A percentile compares a stretch with the other conserved stretches of the same genome.
phyloP scores from a whole-genome alignment of 2,888 invertebrate genomes.

The Meiosimyza platycephala region DNA sequence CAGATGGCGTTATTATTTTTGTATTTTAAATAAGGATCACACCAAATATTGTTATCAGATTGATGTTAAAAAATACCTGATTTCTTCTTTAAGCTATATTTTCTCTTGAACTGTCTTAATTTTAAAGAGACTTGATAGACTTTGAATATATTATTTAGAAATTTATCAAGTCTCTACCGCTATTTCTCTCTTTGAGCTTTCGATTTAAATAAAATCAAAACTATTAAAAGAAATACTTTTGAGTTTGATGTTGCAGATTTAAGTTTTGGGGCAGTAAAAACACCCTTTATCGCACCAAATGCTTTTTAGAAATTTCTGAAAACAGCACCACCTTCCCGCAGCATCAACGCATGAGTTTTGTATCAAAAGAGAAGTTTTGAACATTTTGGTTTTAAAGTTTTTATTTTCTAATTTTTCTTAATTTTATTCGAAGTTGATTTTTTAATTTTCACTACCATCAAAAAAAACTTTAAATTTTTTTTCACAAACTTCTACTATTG shows the following conservation, averaged over 20 bases:
- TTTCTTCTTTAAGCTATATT: constrained; percentile 29
- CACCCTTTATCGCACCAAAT: neutral
- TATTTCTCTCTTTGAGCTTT: neutral
- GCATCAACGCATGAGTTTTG: constrained; percentile 20
- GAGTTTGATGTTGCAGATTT: constrained; percentile 18
- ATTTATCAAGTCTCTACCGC: too few species aligned
- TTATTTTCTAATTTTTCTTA: constrained; percentile 1
- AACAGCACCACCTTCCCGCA: constrained; percentile 14
- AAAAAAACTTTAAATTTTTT: too few species aligned
- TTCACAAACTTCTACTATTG: too few species aligned
- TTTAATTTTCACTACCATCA: neutral
- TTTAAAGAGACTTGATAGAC: neutral
- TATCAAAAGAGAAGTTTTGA: constrained; percentile 35
- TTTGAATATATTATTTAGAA: too few species aligned
- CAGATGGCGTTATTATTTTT: constrained; percentile 16
- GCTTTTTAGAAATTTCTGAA: constrained; percentile 10
- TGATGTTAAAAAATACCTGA: constrained; percentile 45
- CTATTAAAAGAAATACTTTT: constrained; percentile 11
- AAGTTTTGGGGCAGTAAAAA: constrained; percentile 9
- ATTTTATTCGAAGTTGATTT: neutral
- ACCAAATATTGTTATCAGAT: neutral
- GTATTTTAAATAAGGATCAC: constrained; percentile 24
- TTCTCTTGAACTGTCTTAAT: constrained; percentile 40
- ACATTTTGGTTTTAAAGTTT: constrained; percentile 26
- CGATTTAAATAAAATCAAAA: constrained; percentile 1